These are phyloP conservation scores for Stenurella melanura DNA, from an alignment of 2,888 invertebrate genomes.

Conservation along the genomic window DNA sequence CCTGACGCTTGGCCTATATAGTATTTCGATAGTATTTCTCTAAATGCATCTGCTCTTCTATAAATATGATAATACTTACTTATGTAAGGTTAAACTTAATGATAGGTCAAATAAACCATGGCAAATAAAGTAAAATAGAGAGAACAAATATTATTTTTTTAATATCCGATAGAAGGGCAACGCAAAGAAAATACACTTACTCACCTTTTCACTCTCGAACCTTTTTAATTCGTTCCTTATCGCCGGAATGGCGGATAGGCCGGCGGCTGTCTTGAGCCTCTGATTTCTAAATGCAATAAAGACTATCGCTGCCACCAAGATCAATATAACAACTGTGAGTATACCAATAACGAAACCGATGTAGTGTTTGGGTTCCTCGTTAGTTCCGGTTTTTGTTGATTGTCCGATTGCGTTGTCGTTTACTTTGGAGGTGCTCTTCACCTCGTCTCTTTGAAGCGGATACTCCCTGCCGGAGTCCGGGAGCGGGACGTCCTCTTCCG, in stretches of 20 bases:
- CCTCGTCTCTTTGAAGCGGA: constrained; percentile 82
- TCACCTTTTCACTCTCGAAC: constrained; percentile 65
- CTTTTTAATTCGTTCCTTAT: constrained; percentile 66
- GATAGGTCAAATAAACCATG: too few relatives aligned
- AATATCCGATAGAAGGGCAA: too few relatives aligned
- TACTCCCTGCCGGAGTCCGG: constrained; percentile 75
- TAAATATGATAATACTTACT: too few relatives aligned
- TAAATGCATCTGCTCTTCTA: too few relatives aligned
- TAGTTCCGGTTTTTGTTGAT: constrained; percentile 62
- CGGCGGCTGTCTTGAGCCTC: constrained; percentile 73
- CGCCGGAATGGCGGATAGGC: constrained; percentile 43
- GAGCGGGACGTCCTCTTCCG: constrained; percentile 74
- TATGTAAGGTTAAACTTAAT: too few relatives aligned
- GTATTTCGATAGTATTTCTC: too few relatives aligned
- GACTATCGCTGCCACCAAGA: constrained; percentile 81
- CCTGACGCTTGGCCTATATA: too few relatives aligned
- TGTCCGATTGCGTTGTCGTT: constrained; percentile 36
- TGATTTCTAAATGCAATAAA: constrained; percentile 82
- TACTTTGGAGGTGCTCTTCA: constrained; percentile 77
- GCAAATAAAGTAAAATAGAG: too few relatives aligned
- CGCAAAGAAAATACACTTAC: constrained; percentile 18
- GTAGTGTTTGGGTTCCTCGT: constrained; percentile 77
- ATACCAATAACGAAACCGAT: constrained; percentile 82
- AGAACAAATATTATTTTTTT: too few relatives aligned
- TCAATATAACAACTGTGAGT: constrained; percentile 82